Conservation (phyloP, 2,888 invertebrate species). For the Escarpia spicata region DNA sequence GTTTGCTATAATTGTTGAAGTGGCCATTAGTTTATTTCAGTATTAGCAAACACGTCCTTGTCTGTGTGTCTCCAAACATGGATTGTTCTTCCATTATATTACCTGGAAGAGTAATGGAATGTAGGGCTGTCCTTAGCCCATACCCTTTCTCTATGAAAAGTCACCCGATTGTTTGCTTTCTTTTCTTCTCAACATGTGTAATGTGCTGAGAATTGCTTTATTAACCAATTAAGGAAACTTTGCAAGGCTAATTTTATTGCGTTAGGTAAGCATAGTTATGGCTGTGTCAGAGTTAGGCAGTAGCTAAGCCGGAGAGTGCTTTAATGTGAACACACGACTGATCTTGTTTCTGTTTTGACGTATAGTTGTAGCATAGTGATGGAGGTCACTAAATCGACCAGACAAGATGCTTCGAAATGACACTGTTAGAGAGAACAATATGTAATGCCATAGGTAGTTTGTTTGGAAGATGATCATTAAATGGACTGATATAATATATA, state of each 20-base stretch:
- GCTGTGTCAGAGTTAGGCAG: neutral
- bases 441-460: neutral
- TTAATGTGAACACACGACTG: neutral
- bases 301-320: neutral
- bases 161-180: neutral
- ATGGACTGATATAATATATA: neutral
- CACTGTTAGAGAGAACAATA: too few relatives aligned
- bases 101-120: neutral
- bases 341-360: neutral
- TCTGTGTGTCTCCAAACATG: neutral
- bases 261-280: neutral
- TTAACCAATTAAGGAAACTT: slow-evolving; percentile 8
- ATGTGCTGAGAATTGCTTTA: neutral
- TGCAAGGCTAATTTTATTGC: neutral
- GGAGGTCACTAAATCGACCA: neutral
- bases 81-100: neutral
- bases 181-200: neutral
- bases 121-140: neutral
- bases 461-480: neutral
- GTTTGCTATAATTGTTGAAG: neutral
- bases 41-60: neutral
- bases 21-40: neutral
- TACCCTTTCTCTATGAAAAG: neutral
- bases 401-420: neutral
- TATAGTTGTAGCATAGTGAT: neutral